Conservation (phyloP, 2,888 invertebrate species). For the Resseliella maxima region DNA sequence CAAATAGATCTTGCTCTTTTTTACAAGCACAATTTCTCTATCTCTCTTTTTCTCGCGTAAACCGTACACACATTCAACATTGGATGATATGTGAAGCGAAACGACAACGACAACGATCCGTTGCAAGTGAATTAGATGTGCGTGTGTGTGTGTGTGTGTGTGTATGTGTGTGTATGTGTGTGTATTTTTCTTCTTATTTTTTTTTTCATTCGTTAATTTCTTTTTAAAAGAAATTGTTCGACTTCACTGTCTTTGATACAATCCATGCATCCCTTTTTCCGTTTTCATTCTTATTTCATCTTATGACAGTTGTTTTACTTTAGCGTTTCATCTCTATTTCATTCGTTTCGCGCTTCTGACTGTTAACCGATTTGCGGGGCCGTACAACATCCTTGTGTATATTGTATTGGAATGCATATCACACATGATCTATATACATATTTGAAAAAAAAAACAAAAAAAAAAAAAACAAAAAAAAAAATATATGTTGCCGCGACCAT, state of each 20-base stretch:
- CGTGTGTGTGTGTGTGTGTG: no score
- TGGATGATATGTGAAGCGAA: not conserved
- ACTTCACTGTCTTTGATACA: not conserved
- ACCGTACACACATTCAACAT: not conserved
- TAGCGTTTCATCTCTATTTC: not conserved
- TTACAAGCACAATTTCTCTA: not conserved
- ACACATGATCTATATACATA: not conserved
- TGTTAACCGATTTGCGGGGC: not conserved
- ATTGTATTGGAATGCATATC: slow-evolving; percentile 30
- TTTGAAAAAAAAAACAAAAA: no score
- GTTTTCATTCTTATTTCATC: not conserved
- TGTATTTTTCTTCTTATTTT: no score
- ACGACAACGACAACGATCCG: not conserved
- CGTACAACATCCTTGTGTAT: not conserved
- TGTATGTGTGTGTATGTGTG: no score
- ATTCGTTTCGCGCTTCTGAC: not conserved
- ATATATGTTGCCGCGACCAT: no score
- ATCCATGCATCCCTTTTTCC: slow-evolving; percentile 6
- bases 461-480: no score
- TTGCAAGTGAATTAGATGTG: not conserved
- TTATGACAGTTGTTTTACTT: not conserved
- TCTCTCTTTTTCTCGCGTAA: not conserved
- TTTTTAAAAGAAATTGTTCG: not conserved
- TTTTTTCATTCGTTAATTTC: no score
- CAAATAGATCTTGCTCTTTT: no score